Evolutionary conservation across 2,797 vertebrate species (phyloP), one percentile per base, ranked within the genome.

Genomic region (Microcaecilia unicolor): DNA sequence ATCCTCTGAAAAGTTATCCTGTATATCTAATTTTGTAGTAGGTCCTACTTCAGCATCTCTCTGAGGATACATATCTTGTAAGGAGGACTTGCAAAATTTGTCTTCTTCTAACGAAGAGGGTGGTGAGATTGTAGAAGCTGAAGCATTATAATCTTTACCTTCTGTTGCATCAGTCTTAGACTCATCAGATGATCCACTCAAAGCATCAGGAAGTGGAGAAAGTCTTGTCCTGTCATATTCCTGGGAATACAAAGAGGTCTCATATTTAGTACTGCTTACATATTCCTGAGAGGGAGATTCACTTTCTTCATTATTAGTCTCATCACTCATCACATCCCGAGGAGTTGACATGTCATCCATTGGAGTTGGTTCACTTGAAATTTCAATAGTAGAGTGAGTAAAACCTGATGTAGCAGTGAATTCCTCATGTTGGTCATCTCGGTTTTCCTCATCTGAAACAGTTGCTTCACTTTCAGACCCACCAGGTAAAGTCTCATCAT

Each of bases 321-420:
- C 90, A 21, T 96, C 89, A 12, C 89, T 95, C 82, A 90, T 85
- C 37, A 91, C 71, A 27, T 97, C 90, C 2, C 84, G 86, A 3
- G 92, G 90, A 31, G 91, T 96, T 4, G 89, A 86, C 93, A 96
- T 96, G 48, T 88, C 91, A 66, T 96, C 92, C 78, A 95, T 86
- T 8, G 90, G 90, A 31, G 93, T 91, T 31, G 91, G 91, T 52
- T 93, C 87, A 60, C 90, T 93, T 30, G 91, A 93, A 58, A 96
- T 91, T 75, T 97, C 91, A 12, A 90, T 90, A 22, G 86, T 94
- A 10, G 93, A 97, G 45, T 91, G 91, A 21, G 91, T 92, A 27
- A 87, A 86, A 28, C 84, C 87, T 12, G 92, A 95, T 21, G 80
- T 90, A 56, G 85, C 76, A 1, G 89, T 92, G 61, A 85, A 91